These are phyloP conservation scores for Cylloceria caligata DNA, from an alignment of 2,888 invertebrate genomes.

Conservation along the genomic window DNA sequence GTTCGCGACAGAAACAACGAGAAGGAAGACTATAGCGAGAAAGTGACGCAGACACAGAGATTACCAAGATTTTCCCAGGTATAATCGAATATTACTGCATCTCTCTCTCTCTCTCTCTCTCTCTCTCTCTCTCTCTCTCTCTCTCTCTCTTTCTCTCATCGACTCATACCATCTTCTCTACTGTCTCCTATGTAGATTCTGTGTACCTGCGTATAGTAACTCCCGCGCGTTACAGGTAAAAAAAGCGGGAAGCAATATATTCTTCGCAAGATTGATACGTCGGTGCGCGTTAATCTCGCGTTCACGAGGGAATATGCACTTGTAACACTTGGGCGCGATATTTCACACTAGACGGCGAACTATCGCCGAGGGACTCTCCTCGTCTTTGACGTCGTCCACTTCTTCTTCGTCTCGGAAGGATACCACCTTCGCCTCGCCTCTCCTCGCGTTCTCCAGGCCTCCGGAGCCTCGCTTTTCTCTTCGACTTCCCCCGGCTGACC, in stretches of 20 bases:
- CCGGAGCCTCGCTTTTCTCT: conserved; percentile 35
- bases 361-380: conserved; percentile 70
- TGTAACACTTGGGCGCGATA: conserved; percentile 85
- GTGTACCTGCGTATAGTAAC: conserved; percentile 32
- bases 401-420: conserved; percentile 57
- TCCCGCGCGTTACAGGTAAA: conserved; percentile 54
- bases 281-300: conserved; percentile 55
- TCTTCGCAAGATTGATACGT: conserved; percentile 31
- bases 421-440: conserved; percentile 43
- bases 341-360: conserved; percentile 84
- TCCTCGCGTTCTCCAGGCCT: conserved; percentile 47
- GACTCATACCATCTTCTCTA: conserved; percentile 10
- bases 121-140: conserved; percentile 18
- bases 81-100: conserved; percentile 61
- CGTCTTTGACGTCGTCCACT: conserved; percentile 63
- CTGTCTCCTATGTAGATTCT: conserved; percentile 13
- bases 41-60: conserved; percentile 53
- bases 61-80: conserved; percentile 59
- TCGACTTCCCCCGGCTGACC: conserved; percentile 5
- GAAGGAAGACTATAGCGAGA: conserved; percentile 53
- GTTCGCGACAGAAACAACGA: conserved; percentile 60
- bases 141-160: conserved; percentile 18
- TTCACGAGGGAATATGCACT: conserved; percentile 70
- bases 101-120: conserved; percentile 27
- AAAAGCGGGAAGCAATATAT: conserved; percentile 47